Evolutionary conservation across 1,140 invertebrate species (phyloP), one percentile per base, ranked within the genome.

Genomic region (Nylanderia fulva): DNA sequence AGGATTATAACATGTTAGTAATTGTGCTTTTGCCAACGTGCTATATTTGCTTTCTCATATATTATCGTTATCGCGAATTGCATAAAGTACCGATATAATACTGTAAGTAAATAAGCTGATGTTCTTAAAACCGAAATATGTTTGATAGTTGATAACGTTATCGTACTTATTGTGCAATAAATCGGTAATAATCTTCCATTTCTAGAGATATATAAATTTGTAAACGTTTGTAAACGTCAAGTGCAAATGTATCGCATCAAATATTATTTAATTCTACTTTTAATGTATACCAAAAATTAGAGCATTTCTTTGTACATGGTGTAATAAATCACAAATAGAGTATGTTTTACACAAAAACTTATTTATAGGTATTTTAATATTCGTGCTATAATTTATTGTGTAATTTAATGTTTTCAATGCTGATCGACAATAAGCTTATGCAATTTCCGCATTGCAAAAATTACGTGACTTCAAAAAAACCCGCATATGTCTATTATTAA

Each of bases 131-230:
- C n/a, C 0, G 21, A 61, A n/a, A 58, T 60, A 60, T 13, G n/a
- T 8, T 72, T 48, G 52, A 42, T 58, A 58, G 4, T 42, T 45
- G 72, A 83, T 61, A 83, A 39, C 24, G 21, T 75, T 83, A 83
- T 83, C 54, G 15, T 18, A 39, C 4, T 56, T 39, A 33, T 63
- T 75, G 1, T 13, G 7, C 1, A 0, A 83, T 5, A 2, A 77
- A 52, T 48, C 8, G 13, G 39, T 15, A 71, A 18, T 48, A 39
- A 60, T 36, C 11, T 45, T 15, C 0, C 8, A 42, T 76, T 76
- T 42, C 52, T 36, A 9, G 18, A 76, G 11, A 63, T 29, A 33
- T 27, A 1, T 45, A 63, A 48, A 13, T 76, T 61, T 39, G 24
- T 3, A 75, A 21, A n/a, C 39, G 5, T 24, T 45, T 33, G 29